Evolutionary conservation across 2,113 vertebrate genomes (phyloP), one percentile per base, ranked within the genome.

Genomic region (Macrotus californicus): DNA sequence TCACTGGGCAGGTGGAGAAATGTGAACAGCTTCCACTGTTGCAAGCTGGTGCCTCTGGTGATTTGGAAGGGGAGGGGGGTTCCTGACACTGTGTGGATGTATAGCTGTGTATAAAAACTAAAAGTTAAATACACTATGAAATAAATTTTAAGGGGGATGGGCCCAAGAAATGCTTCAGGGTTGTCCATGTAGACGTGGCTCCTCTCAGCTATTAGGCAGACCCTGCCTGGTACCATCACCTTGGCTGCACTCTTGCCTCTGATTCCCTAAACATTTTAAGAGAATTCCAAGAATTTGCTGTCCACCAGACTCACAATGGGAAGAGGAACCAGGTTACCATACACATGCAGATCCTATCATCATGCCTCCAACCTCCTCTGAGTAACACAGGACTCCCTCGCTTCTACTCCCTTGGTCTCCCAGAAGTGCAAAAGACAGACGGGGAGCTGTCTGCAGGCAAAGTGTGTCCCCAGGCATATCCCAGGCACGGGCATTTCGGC

Each of bases 351-450:
- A 36, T 73, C 31, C 70, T 92, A 21, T 29, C 54, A 5, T 43
- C 43, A 4, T 0, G 36, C 7, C 54, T 19, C 59, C 46, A 41
- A 6, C 22, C 39, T 36, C 21, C 39, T 19, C 59, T 19, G 73
- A 36, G 5, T n/a, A 29, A 64, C 72, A 10, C 48, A 31, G 46
- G 72, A 36, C 59, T 59, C 34, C 0, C 1, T 14, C 7, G 48
- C 21, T 16, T 29, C 22, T 16, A 31, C 1, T 2, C 12, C 61
- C 48, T 5, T 8, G 2, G 75, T 66, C 52, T 61, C 41, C 14
- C 7, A 15, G 21, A 24, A 5, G 75, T 18, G 50, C 52, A 12
- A 0, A 0, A 34, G 56, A 79, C 18, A 31, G 50, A 22, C n/a
- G 7, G 29, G 41, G 7, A 13, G 82, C 50, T 39, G 39, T 54